Evolutionary conservation across 1,140 invertebrate genomes (phyloP), one percentile per base, ranked within the genome.

Genomic region (Drosophila tani): DNA sequence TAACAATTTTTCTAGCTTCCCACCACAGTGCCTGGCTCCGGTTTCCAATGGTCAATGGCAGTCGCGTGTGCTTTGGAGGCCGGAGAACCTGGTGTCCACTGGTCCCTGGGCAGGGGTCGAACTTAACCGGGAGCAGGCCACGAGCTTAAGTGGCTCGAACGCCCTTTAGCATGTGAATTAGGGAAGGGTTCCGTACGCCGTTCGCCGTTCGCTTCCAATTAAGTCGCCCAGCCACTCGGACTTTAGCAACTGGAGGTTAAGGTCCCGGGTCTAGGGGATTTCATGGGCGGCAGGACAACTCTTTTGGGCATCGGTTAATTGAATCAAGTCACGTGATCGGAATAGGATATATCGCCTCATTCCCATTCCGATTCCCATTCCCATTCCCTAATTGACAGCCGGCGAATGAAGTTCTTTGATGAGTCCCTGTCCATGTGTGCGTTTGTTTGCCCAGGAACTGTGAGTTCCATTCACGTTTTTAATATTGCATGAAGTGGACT

Each of bases 241-340:
- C 24, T 19, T 14, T 14, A 11, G 43, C 12, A 14, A 5, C 27
- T 17, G 6, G 51, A 21, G 19, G 19, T 55, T 19, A 17, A 9
- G 51, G 32, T 1, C 51, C 11, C 50, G 6, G 46, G n/a, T 27
- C 12, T 32, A 15, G 17, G 17, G 62, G 35, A 65, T 55, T 55
- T 55, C 51, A 27, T 17, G 67, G 32, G 24, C 35, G 46, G 67
- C 14, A 38, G 67, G 68, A 60, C 76, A 79, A 79, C 76, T 79
- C 76, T 69, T 76, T 81, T 74, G 29, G 66, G 63, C 85, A 82
- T 84, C 83, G 82, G 79, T 92, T 92, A 92, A 92, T 92, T 92
- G 91, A 92, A 92, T 92, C 65, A 81, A 92, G 91, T 92, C 91
- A 92, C 91, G 91, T 92, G 91, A 92, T 92, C 84, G 91, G 91